These are phyloP conservation scores for Pteria penguin DNA, from an alignment of 2,888 invertebrate species.

Conservation along the genomic window DNA sequence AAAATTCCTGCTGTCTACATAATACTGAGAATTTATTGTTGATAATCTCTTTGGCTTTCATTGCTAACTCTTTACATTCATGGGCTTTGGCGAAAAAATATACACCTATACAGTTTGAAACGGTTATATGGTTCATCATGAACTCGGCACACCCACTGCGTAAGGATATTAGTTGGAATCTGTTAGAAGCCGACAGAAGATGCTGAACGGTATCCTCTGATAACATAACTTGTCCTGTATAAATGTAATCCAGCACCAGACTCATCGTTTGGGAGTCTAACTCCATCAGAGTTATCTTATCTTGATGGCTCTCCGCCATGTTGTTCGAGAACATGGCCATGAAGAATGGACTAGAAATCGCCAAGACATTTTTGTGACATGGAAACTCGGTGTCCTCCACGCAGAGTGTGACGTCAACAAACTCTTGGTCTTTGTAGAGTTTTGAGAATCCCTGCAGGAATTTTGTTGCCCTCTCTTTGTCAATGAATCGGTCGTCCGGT, in stretches of 20 bases:
- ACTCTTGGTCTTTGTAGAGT: conserved; percentile 73
- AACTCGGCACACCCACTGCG: conserved; percentile 77
- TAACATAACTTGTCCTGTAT: conserved; percentile 73
- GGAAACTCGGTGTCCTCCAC: conserved; percentile 71
- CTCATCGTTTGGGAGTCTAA: conserved; percentile 73
- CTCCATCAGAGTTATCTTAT: conserved; percentile 72
- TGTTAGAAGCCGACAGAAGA: conserved; percentile 77
- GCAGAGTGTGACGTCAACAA: conserved; percentile 74
- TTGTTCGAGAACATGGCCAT: conserved; percentile 77
- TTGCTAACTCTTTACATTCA: conserved; percentile 70
- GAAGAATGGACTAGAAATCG: conserved; percentile 77
- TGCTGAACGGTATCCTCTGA: conserved; percentile 77
- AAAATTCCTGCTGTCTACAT: conserved; percentile 75
- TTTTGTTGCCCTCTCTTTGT: conserved; percentile 67
- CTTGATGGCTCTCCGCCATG: conserved; percentile 72
- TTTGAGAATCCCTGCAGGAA: conserved; percentile 70
- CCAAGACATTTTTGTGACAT: conserved; percentile 77
- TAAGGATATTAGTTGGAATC: conserved; percentile 75
- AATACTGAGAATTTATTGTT: conserved; percentile 69
- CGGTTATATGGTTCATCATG: conserved; percentile 77
- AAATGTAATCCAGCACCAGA: conserved; percentile 77
- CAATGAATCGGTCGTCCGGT: conserved; percentile 63
- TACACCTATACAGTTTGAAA: conserved; percentile 76
- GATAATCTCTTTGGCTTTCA: conserved; percentile 72
- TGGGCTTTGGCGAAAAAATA: conserved; percentile 79